phyloP scores from a whole-genome alignment of 2,113 vertebrate species.

The Plotosus lineatus region DNA sequence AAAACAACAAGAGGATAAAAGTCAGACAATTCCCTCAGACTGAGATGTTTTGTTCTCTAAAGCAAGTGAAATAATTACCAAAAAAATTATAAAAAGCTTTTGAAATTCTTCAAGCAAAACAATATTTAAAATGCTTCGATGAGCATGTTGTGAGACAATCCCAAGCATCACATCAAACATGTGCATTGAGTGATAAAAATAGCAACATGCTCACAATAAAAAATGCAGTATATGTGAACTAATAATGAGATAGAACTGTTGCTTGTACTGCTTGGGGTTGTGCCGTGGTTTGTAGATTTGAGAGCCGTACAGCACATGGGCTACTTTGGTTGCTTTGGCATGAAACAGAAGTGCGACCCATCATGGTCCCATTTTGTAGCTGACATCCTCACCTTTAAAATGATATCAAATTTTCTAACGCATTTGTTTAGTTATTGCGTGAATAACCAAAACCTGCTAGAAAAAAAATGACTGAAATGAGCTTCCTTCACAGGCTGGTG shows the following conservation, averaged over 20 bases:
- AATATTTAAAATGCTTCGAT: not conserved
- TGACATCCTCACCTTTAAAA: too few species aligned
- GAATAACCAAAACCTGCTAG: too few species aligned
- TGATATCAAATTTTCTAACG: too few species aligned
- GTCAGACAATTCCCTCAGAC: not conserved
- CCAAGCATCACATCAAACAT: not conserved
- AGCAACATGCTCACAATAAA: not conserved
- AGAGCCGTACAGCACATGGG: not conserved
- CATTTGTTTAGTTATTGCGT: too few species aligned
- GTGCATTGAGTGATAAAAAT: not conserved
- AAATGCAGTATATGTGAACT: not conserved
- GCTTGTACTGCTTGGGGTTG: not conserved
- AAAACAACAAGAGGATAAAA: slow-evolving; percentile 11
- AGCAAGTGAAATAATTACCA: not conserved
- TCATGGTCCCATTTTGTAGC: too few species aligned
- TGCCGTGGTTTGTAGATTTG: not conserved
- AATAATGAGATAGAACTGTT: not conserved
- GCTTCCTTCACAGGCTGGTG: too few species aligned
- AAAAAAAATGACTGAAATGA: too few species aligned
- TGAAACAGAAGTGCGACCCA: too few species aligned
- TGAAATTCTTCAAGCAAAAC: not conserved
- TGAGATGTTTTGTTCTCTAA: not conserved
- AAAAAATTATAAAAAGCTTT: not conserved
- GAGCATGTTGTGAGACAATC: not conserved
- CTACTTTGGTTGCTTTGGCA: not conserved